A percentile compares a stretch with the other conserved stretches of the same genome.
Evolutionary conservation across 2,888 invertebrate genomes (phyloP).

Genomic region (Hirtodrosophila confusa): DNA sequence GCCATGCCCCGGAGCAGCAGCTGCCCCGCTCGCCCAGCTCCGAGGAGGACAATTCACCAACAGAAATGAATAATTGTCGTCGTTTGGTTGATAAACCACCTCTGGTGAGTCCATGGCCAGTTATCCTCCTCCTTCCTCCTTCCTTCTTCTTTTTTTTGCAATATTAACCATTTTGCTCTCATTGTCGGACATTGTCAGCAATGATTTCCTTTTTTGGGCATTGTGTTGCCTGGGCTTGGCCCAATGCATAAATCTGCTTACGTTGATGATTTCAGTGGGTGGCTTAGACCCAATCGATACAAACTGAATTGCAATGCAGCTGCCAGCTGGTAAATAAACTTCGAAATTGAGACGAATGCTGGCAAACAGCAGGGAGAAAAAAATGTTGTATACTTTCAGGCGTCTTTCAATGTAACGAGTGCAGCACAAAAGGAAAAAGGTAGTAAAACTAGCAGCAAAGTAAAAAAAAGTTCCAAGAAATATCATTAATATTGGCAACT

Average conservation of each 20-base stretch:
- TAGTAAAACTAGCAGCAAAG: conserved; percentile 7
- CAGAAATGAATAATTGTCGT: conserved; percentile 93
- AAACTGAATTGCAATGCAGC: conserved; percentile 28
- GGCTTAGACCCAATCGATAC: conserved; percentile 5
- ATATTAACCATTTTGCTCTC: conserved; percentile 42
- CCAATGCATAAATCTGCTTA: conserved; percentile 45
- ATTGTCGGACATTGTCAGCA: conserved; percentile 15
- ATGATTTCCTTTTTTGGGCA: conserved; percentile 31
- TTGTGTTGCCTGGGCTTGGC: conserved; percentile 25
- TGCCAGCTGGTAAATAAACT: conserved; percentile 22
- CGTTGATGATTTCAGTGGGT: conserved; percentile 21
- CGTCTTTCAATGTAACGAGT: conserved; percentile 6
- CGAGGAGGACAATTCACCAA: conserved; percentile 94
- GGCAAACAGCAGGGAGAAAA: conserved; percentile 9
- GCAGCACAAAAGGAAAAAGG: neutral
- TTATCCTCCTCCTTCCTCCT: neutral
- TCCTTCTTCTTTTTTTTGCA: conserved; percentile 7
- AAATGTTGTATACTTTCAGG: conserved; percentile 57
- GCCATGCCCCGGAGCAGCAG: conserved; percentile 47
- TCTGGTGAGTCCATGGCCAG: conserved; percentile 83
- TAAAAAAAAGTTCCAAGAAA: neutral
- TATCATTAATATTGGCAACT: conserved; percentile 29
- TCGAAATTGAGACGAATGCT: neutral
- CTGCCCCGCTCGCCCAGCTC: conserved; percentile 86
- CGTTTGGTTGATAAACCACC: conserved; percentile 92